phyloP scores from a whole-genome alignment of 1,140 invertebrate genomes.

The Plectrocnemia conspersa region DNA sequence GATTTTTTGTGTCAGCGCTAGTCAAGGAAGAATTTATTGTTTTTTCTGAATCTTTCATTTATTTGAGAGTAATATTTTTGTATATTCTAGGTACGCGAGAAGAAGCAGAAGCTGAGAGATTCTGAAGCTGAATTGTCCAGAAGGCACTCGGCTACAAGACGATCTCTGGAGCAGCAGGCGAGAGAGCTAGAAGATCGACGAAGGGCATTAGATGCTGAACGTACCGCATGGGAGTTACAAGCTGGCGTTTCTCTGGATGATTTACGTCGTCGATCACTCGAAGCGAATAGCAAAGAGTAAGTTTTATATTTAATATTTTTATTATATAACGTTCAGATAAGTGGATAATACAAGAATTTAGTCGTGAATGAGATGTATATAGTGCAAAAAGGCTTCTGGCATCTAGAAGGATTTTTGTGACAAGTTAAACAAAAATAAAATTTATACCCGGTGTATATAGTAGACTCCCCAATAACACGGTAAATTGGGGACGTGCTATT shows the following conservation, averaged over 20 bases:
- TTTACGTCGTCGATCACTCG: constrained; percentile 73
- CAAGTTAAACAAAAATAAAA: too few relatives aligned
- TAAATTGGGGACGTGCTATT: too few relatives aligned
- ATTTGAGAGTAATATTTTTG: neutral
- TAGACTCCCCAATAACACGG: too few relatives aligned
- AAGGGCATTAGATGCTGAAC: constrained; percentile 81
- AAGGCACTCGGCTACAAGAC: constrained; percentile 58
- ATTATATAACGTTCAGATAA: too few relatives aligned
- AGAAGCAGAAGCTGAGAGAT: constrained; percentile 89
- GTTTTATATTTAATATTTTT: constrained; percentile 46
- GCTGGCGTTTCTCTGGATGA: constrained; percentile 84
- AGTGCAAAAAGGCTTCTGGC: too few relatives aligned
- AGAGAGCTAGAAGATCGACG: constrained; percentile 88
- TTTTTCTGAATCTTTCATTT: too few relatives aligned
- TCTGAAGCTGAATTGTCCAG: constrained; percentile 77
- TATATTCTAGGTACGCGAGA: constrained; percentile 78
- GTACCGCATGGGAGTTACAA: constrained; percentile 81
- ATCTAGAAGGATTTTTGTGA: too few relatives aligned
- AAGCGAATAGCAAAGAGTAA: constrained; percentile 84
- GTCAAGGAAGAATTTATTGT: too few relatives aligned
- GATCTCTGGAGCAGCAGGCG: constrained; percentile 77
- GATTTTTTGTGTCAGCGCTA: too few relatives aligned
- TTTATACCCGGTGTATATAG: too few relatives aligned
- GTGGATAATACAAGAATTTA: too few relatives aligned
- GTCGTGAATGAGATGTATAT: too few relatives aligned